Conservation (phyloP, 1,140 invertebrate species). For the Pogonomyrmex californicus region DNA sequence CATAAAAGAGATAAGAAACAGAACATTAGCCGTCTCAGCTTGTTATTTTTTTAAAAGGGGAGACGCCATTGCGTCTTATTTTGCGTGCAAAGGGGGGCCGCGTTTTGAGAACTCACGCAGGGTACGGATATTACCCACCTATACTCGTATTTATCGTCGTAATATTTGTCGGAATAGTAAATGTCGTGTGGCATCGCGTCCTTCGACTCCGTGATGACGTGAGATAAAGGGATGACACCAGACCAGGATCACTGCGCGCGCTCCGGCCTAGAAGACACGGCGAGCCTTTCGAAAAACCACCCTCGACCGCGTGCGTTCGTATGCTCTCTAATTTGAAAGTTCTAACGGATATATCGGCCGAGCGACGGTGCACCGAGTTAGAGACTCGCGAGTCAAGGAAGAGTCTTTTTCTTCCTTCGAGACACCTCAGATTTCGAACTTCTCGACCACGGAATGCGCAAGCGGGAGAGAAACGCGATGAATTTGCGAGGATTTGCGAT, state of each 20-base stretch:
- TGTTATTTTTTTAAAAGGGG: background rate
- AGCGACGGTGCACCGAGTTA: conserved; percentile 42
- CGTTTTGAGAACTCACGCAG: background rate
- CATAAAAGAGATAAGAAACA: too few species aligned
- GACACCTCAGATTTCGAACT: too few species aligned
- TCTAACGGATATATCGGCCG: conserved; percentile 76
- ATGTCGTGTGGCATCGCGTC: conserved; percentile 86
- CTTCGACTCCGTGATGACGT: background rate
- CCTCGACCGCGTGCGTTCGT: conserved; percentile 58
- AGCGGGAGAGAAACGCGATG: background rate
- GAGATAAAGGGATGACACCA: background rate
- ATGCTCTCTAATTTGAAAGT: conserved; percentile 76
- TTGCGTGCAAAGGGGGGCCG: background rate
- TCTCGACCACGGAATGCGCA: too few species aligned
- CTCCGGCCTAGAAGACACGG: background rate
- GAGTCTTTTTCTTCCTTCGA: too few species aligned
- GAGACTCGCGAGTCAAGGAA: conserved; percentile 22
- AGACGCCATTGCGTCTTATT: background rate
- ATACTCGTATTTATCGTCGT: conserved; percentile 95
- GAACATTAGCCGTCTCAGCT: too few species aligned
- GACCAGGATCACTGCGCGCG: background rate
- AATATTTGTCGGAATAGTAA: conserved; percentile 97
- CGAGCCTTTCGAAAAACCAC: conserved; percentile 62
- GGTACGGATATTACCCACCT: conserved; percentile 87
- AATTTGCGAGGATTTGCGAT: background rate